Percentiles rank a stretch among this genome's conserved stretches.
These are phyloP conservation scores for Aphelinus atriplicis DNA, from an alignment of 1,140 invertebrate species.

Conservation along the genomic window DNA sequence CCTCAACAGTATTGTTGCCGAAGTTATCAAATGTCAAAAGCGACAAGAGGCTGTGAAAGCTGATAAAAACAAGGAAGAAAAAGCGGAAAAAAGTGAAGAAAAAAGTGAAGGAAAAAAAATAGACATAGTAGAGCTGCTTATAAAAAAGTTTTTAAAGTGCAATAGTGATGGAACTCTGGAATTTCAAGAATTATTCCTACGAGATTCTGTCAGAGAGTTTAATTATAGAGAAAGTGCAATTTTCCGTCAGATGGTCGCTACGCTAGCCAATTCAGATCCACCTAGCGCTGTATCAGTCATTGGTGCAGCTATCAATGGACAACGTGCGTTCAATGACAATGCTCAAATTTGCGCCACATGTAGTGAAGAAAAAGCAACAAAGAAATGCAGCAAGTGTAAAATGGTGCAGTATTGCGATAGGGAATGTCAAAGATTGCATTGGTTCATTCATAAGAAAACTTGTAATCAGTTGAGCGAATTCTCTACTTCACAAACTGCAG, in stretches of 20 bases:
- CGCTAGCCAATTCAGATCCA: slow-evolving; percentile 75
- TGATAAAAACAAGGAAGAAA: slow-evolving; percentile 52
- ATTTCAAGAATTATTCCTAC: slow-evolving; percentile 82
- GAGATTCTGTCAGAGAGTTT: slow-evolving; percentile 87
- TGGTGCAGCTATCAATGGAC: slow-evolving; percentile 89
- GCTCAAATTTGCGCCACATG: slow-evolving; percentile 85
- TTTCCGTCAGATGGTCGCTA: slow-evolving; percentile 85
- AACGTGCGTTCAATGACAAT: slow-evolving; percentile 77
- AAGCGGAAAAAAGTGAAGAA: slow-evolving; percentile 59
- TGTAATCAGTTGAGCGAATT: slow-evolving; percentile 68
- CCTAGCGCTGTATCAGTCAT: slow-evolving; percentile 79
- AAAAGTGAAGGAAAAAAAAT: slow-evolving; percentile 70
- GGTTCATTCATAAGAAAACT: slow-evolving; percentile 94
- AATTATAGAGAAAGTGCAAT: slow-evolving; percentile 87
- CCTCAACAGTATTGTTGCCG: slow-evolving; percentile 78
- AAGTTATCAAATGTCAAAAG: slow-evolving; percentile 75
- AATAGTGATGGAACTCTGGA: slow-evolving; percentile 80
- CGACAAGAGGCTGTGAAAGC: slow-evolving; percentile 66
- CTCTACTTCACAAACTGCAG: slow-evolving; percentile 41
- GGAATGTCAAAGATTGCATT: slow-evolving; percentile 94
- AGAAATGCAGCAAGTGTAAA: slow-evolving; percentile 97
- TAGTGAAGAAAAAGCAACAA: slow-evolving; percentile 85
- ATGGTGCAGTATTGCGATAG: slow-evolving; percentile 92
- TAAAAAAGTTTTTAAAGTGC: slow-evolving; percentile 81
- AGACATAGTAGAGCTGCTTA: slow-evolving; percentile 77